Base-by-base conservation (phyloP, 2,113 vertebrate genomes). In the Oxyruncus cristatus region DNA sequence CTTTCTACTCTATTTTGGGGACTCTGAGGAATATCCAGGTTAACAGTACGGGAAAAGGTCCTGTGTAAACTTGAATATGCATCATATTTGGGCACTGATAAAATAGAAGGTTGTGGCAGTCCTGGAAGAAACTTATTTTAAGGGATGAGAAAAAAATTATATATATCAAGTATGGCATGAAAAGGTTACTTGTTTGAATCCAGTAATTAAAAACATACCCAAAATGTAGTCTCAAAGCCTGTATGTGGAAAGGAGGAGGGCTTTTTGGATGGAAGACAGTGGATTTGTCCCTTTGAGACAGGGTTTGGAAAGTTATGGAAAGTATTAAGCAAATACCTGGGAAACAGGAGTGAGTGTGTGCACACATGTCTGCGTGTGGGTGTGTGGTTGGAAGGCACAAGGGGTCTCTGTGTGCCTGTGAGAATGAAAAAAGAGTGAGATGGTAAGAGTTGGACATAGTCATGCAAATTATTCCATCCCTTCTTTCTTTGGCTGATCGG, bases 341-440 rank as follows among this genome's bases (percentile, higher is more conserved):
- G 20, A 72, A 88, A 66, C 21, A 66, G 37, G 11, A 53, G 4
- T 22, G 39, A 27, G 14, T 27, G 8, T 55, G 14, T 44, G 32
- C 41, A 41, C 0, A 0, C 4, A 19, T 2, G 1, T 41, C 5
- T 58, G 9, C 26, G 11, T 33, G 18, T 52, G 32, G 49, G 10
- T 28, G 7, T 42, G 18, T 24, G 7, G 12, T 2, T 77, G 65
- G 55, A 85, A 85, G 85, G 14, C 11, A 3, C 37, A 77, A 65
- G 12, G 6, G 8, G 3, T 33, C 23, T 87, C 4, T 5, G 3
- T 41, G 11, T 39, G 8, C 11, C 32, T 56, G 17, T 70, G 32
- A 53, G 14, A 65, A 47, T 47, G 46, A 47, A 47, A 47, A 12
- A 47, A 47, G 7, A 71, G 15, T 14, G 17, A 76, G 22, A 23